Evolutionary conservation across 2,797 vertebrate species (phyloP).

Genomic region (Melopsittacus undulatus): DNA sequence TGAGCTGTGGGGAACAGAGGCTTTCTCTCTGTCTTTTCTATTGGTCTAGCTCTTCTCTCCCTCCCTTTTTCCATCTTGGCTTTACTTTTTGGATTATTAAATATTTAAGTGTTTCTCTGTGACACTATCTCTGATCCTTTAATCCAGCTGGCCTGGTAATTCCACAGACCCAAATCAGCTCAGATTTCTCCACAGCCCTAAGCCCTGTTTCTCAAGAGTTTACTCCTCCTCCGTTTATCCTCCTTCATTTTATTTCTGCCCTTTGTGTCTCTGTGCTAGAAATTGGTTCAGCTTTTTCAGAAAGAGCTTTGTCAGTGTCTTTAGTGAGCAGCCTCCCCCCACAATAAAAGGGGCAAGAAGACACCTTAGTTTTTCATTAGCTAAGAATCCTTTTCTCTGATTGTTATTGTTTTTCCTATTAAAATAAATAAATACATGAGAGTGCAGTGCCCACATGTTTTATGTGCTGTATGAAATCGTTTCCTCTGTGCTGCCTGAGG

Average conservation of each 20-base stretch:
- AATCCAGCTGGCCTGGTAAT: conserved; percentile 72
- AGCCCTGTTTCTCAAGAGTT: conserved; percentile 62
- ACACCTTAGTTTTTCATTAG: conserved; percentile 38
- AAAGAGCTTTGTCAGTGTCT: not conserved
- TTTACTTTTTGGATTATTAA: conserved; percentile 60
- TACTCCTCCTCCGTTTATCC: conserved; percentile 26
- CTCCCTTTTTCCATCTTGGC: not conserved
- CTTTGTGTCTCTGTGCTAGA: conserved; percentile 52
- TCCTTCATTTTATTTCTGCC: conserved; percentile 50
- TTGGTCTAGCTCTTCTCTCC: not conserved
- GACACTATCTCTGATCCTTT: conserved; percentile 71
- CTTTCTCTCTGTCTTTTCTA: not conserved
- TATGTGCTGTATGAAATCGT: not conserved
- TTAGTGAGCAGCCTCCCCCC: conserved; percentile 32
- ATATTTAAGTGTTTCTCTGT: conserved; percentile 68
- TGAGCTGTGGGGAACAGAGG: not conserved
- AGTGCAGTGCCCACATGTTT: not conserved
- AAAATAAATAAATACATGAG: not conserved
- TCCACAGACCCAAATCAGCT: conserved; percentile 64
- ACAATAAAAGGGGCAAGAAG: conserved; percentile 14
- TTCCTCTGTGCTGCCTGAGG: not conserved
- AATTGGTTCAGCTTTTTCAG: conserved; percentile 64
- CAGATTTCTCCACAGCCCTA: conserved; percentile 63
- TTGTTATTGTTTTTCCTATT: not conserved
- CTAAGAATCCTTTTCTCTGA: not conserved